Base-by-base conservation (phyloP, 2,113 vertebrate species). In the Anser cygnoides region DNA sequence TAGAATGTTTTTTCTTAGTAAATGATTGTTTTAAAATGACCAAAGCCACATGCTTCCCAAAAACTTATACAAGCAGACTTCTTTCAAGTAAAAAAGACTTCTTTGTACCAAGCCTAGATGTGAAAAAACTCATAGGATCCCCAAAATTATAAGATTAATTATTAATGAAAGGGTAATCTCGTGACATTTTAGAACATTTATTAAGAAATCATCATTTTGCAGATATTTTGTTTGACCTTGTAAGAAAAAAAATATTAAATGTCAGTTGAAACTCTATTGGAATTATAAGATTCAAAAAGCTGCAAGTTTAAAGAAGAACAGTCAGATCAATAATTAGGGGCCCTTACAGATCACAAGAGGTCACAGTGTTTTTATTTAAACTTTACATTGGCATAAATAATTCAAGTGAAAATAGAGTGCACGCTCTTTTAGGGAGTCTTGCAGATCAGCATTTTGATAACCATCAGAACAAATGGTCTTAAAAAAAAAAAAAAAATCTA, bases 361-460 rank as follows among this genome's bases (percentile, higher is more conserved):
- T 66, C 35, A 4, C 26, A 63, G 50, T 43, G 15, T 26, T 78
- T 83, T 83, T 52, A 44, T 86, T 90, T 93, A 90, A n/a, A n/a
- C 33, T 77, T 92, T 25, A 52, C 9, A 39, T 87, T 77, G 66
- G 33, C 71, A 90, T 68, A 95, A 91, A 31, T 74, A 71, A 89
- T 83, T 92, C 49, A 84, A 73, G 11, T 62, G 39, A 66, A 55
- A 96, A 97, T 72, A 95, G 96, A 96, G 93, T 46, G 19, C 18
- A 58, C 28, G 66, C 77, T 97, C 67, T 83, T 6, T 87, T 75
- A 26, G 49, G 52, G 79, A 95, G 68, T 67, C 93, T 63, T 95
- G 71, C 90, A 50, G 58, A 72, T 95, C 87, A 92, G 89, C 80
- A 44, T 95, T 97, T 97, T 93, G 59, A 92, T 92, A 80, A n/a